A percentile compares a stretch with the other conserved stretches of the same genome.
Evolutionary conservation across 2,113 vertebrate species (phyloP).

Genomic region (Synchiropus splendidus): DNA sequence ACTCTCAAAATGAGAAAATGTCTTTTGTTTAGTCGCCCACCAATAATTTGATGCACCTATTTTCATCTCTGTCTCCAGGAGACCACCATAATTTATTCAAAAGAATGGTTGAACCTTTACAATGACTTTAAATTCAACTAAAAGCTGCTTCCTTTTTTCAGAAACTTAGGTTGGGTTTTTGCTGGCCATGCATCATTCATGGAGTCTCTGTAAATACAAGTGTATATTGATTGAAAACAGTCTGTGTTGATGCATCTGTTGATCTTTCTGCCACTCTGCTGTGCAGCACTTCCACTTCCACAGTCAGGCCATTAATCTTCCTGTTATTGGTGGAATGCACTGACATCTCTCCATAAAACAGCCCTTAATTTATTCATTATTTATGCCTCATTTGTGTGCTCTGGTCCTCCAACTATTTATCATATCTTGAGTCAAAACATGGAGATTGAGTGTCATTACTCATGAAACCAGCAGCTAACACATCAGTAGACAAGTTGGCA

Average conservation of each 20-base stretch:
- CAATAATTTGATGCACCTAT: too few relatives aligned
- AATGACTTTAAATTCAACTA: too few relatives aligned
- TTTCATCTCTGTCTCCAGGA: too few relatives aligned
- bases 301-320: constrained; percentile 56
- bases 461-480: constrained; percentile 45
- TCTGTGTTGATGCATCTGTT: constrained; percentile 44
- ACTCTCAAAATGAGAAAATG: too few relatives aligned
- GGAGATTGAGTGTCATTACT: constrained; percentile 51
- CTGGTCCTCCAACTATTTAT: constrained; percentile 58
- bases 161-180: constrained; percentile 41
- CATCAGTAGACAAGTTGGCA: constrained; percentile 49
- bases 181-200: constrained; percentile 44
- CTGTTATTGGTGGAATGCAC: constrained; percentile 55
- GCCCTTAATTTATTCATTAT: constrained; percentile 66
- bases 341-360: constrained; percentile 61
- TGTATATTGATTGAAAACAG: constrained; percentile 51
- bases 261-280: constrained; percentile 35
- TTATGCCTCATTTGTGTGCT: constrained; percentile 64
- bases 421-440: constrained; percentile 61
- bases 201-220: constrained; percentile 42
- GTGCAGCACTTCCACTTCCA: constrained; percentile 28
- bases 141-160: constrained; percentile 13
- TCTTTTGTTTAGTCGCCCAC: too few relatives aligned
- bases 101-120: too few relatives aligned
- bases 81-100: too few relatives aligned